phyloP scores from a whole-genome alignment of 2,797 vertebrate genomes.

The Sebastes baramenuke region DNA sequence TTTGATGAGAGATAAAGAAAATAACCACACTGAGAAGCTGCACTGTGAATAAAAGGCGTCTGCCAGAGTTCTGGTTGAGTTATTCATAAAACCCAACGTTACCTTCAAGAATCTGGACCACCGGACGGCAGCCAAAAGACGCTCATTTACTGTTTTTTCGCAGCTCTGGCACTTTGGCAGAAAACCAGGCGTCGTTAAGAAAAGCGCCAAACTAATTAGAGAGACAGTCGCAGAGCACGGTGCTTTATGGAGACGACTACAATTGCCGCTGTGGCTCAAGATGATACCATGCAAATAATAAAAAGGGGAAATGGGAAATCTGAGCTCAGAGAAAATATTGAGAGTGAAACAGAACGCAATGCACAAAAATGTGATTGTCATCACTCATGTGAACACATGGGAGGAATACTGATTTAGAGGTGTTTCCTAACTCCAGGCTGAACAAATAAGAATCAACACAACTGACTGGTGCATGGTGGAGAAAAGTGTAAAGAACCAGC shows the following conservation, averaged over 20 bases:
- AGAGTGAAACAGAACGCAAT: background rate
- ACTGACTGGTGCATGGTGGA: no score
- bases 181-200: conserved; percentile 13
- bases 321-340: background rate
- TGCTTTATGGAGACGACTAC: background rate
- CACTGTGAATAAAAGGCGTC: background rate
- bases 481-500: background rate
- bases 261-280: background rate
- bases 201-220: conserved; percentile 35
- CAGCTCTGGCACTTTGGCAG: background rate
- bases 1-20: conserved; percentile 10
- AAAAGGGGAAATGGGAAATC: background rate
- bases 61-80: background rate
- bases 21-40: background rate
- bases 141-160: background rate
- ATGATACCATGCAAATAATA: background rate
- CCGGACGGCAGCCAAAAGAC: background rate
- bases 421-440: no score
- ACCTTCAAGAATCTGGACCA: background rate
- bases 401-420: no score
- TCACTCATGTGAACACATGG: background rate
- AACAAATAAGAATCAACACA: no score
- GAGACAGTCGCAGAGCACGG: background rate
- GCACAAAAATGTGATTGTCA: background rate
- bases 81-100: background rate